Conservation (phyloP, 2,888 invertebrate genomes). For the Physocephala rufipes region DNA sequence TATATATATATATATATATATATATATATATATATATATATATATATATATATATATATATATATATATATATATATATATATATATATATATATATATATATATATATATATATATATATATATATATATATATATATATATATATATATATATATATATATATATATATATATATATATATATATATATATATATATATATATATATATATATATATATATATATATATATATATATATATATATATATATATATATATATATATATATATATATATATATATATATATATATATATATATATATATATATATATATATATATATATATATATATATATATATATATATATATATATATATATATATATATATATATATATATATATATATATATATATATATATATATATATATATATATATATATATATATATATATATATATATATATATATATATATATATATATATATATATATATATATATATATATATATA, state of each 20-base stretch:
- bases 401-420: too few species aligned
- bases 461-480: too few species aligned
- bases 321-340: too few species aligned
- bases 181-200: neutral
- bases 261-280: conserved; percentile 1
- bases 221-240: conserved; percentile 1
- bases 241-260: conserved; percentile 1
- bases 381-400: too few species aligned
- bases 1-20: conserved; percentile 1
- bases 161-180: neutral
- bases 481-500: too few species aligned
- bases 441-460: too few species aligned
- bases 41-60: conserved; percentile 1
- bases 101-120: conserved; percentile 1
- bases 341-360: too few species aligned
- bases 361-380: too few species aligned
- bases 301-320: neutral
- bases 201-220: neutral
- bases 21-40: conserved; percentile 1
- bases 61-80: conserved; percentile 1
- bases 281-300: conserved; percentile 1
- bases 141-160: conserved; percentile 1
- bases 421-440: too few species aligned
- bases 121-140: conserved; percentile 1
- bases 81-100: conserved; percentile 1